Base-by-base conservation (phyloP, 2,797 vertebrate species). In the Sphenodon punctatus region DNA sequence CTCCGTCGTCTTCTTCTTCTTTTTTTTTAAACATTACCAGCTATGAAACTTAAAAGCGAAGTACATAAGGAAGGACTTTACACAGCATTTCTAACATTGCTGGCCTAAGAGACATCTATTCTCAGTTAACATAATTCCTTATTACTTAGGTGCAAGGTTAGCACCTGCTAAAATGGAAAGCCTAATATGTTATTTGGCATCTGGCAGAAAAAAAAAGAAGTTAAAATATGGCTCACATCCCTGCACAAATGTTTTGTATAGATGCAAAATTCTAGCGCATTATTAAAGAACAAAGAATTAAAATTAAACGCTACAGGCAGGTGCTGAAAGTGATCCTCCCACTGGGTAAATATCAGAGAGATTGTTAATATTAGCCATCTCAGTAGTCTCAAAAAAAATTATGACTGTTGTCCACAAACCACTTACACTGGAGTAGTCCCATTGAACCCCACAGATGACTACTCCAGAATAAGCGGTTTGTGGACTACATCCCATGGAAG, bases 221-320 rank as follows among this genome's bases (percentile, higher is more conserved):
- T 27, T 32, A 10, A 19, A 13, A 42, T 30, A 10, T 55, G 34
- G 23, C 38, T n/a, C 6, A 6, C 38, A 42, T 32, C 48, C 23
- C 20, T 8, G 11, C 14, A 39, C 60, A 75, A 23, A 20, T 14
- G 17, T 23, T 73, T 63, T 25, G 38, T 32, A 14, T 5, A 6
- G 12, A n/a, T 12, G 22, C 4, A 0, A 10, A 2, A 30, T 39
- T 75, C 42, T 14, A 68, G 45, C 19, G 53, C 20, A 0, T 49
- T 51, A 3, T 1, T 53, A 4, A 27, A 78, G 12, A 10, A 27
- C 4, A 2, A 6, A 16, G 3, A 45, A 0, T 30, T 27, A 36
- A 17, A 45, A 45, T 17, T 19, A 59, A 74, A 41, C 22, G 6
- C 58, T 64, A 43, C 8, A 53, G 23, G 32, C 30, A 69, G 43